phyloP scores from a whole-genome alignment of 64 coral and sea anemone genomes.

The Platygyra sinensis region DNA sequence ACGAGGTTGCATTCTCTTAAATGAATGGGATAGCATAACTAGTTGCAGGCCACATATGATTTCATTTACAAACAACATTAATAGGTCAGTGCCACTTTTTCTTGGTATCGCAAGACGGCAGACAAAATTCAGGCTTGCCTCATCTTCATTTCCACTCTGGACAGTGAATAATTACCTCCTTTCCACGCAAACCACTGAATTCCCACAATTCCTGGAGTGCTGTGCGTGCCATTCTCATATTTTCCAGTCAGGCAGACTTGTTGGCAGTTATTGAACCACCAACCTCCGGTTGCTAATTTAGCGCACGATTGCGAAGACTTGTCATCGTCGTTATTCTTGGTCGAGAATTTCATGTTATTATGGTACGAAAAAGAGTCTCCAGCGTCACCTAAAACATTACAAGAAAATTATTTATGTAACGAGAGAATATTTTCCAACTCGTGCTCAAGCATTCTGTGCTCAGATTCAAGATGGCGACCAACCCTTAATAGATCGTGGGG shows the following conservation, averaged over 20 bases:
- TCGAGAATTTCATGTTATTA: conserved; percentile 19
- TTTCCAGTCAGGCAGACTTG: conserved; percentile 10
- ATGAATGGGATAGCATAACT: no score
- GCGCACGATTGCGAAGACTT: not conserved
- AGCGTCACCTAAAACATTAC: conserved; percentile 27
- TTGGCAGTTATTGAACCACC: conserved; percentile 55
- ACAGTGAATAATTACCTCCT: not conserved
- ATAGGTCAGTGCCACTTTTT: not conserved
- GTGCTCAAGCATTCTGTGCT: no score
- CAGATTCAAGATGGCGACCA: not conserved
- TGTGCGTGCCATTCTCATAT: conserved; percentile 34
- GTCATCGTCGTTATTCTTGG: conserved; percentile 7
- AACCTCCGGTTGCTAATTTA: not conserved
- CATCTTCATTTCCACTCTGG: conserved; percentile 12
- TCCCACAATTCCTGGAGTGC: not conserved
- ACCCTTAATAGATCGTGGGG: no score
- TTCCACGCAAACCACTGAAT: conserved; percentile 8
- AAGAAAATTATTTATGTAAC: not conserved
- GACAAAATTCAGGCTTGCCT: not conserved
- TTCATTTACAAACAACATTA: no score
- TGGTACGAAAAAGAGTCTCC: conserved; percentile 53
- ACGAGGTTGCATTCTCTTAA: no score
- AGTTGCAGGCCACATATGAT: no score
- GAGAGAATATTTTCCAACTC: no score
- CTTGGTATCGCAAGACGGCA: not conserved